Base-by-base conservation (phyloP, 2,113 vertebrate genomes). In the Tyto alba region DNA sequence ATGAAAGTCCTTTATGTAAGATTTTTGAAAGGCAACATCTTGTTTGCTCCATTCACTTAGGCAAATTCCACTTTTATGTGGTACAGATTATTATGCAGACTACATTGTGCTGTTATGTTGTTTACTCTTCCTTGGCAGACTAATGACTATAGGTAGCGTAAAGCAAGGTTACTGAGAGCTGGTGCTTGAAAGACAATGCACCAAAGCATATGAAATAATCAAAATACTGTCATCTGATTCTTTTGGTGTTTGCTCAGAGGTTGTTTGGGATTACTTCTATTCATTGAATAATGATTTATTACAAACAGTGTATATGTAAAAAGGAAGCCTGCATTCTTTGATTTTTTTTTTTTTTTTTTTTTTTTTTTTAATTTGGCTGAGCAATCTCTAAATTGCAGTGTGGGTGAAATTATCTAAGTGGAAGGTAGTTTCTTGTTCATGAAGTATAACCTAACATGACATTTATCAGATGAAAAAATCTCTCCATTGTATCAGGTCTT, bases 211-310 rank as follows among this genome's bases (percentile, higher is more conserved):
- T 4, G 20, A 52, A 69, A 78, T 85, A 82, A 91, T 94, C 75
- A 41, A 56, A 95, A 94, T 96, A 89, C 47, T 86, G 77, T 97
- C 97, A 93, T 97, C 76, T 96, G 79, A 92, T 97, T 96, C 96
- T 92, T 96, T 89, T 96, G 96, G 90, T 96, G 89, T 92, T 86
- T 90, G 92, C 91, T 88, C 90, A 97, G 78, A 82, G 60, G 12
- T 88, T 95, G 55, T 96, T 90, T 95, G 83, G 87, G 92, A 95
- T 97, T 77, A 86, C 83, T 97, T 83, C 17, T 94, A 40, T 94
- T 97, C 94, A 83, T 64, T 86, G 62, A 66, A 52, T 77, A 71
- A 82, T 96, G 92, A 93, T 95, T 97, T 97, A 94, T 96, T 95
- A 69, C 73, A 91, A 96, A 53, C 30, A 50, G 85, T 67, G 52